Evolutionary conservation across 2,888 invertebrate genomes (phyloP).

Genomic region (Apodemia duryi): DNA sequence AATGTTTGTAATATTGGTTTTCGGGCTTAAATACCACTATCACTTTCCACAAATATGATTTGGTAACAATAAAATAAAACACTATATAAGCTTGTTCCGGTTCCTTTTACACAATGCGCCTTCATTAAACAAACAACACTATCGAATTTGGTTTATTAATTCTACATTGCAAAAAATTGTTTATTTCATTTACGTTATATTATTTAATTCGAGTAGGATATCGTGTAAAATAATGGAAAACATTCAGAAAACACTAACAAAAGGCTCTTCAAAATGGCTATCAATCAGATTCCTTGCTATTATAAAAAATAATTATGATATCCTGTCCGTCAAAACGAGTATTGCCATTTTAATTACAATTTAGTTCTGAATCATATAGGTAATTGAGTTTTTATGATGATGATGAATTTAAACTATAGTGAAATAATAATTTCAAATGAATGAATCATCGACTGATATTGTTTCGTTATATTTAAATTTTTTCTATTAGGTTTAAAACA

Average conservation of each 20-base stretch:
- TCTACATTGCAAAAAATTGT: slow-evolving; percentile 35
- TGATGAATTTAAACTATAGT: slow-evolving; percentile 38
- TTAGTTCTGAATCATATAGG: slow-evolving; percentile 36
- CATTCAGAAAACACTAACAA: slow-evolving; percentile 81
- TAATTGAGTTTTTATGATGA: slow-evolving; percentile 34
- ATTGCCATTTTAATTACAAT: slow-evolving; percentile 65
- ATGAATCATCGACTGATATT: too few species aligned
- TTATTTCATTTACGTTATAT: slow-evolving; percentile 26
- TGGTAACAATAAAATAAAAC: slow-evolving; percentile 51
- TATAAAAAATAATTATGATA: slow-evolving; percentile 69
- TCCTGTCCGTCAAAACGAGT: slow-evolving; percentile 64
- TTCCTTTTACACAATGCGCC: slow-evolving; percentile 62
- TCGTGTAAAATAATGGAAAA: slow-evolving; percentile 67
- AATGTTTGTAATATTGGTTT: slow-evolving; percentile 29
- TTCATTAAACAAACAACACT: slow-evolving; percentile 61
- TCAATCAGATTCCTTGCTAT: slow-evolving; percentile 71
- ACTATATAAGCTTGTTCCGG: slow-evolving; percentile 55
- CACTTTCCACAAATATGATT: slow-evolving; percentile 37
- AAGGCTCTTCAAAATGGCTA: slow-evolving; percentile 79
- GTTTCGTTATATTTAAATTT: too few species aligned
- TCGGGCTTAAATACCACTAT: slow-evolving; percentile 36
- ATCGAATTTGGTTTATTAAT: slow-evolving; percentile 38
- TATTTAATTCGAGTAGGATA: slow-evolving; percentile 30
- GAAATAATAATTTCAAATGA: too few species aligned
- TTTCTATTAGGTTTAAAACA: too few species aligned